Percentiles rank a stretch among this genome's conserved stretches.
Evolutionary conservation across 2,113 vertebrate genomes (phyloP).

Genomic region (Lophura nycthemera): DNA sequence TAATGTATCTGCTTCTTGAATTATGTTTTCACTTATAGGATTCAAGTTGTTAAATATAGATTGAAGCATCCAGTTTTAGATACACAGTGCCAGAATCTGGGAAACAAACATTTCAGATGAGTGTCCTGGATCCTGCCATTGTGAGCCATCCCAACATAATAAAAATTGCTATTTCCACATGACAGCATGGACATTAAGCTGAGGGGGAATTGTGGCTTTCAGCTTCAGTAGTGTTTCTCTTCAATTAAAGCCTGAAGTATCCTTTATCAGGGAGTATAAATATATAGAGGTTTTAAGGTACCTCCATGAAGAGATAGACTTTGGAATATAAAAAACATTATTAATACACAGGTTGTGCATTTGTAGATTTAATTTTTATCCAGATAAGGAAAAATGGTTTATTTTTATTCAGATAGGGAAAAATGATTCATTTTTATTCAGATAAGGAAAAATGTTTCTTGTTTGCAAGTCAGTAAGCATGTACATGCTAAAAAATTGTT

Average conservation of each 20-base stretch:
- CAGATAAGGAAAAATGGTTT: background rate
- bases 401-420: background rate
- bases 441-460: constrained; percentile 18
- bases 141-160: background rate
- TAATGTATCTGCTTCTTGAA: background rate
- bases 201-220: background rate
- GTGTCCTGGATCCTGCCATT: background rate
- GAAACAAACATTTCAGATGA: background rate
- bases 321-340: constrained; percentile 26
- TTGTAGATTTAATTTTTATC: constrained; percentile 46
- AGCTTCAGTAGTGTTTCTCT: background rate
- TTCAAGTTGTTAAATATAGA: background rate
- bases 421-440: constrained; percentile 20
- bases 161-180: background rate
- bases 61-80: background rate
- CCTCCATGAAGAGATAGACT: background rate
- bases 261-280: background rate
- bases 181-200: background rate
- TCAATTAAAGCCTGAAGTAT: background rate
- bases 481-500: constrained; percentile 65
- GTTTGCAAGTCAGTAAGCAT: constrained; percentile 50
- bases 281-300: background rate
- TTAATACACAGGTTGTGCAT: constrained; percentile 16
- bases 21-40: background rate
- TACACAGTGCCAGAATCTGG: background rate